Evolutionary conservation across 1,140 invertebrate species (phyloP).

Genomic region (Scaptomyza graminum): DNA sequence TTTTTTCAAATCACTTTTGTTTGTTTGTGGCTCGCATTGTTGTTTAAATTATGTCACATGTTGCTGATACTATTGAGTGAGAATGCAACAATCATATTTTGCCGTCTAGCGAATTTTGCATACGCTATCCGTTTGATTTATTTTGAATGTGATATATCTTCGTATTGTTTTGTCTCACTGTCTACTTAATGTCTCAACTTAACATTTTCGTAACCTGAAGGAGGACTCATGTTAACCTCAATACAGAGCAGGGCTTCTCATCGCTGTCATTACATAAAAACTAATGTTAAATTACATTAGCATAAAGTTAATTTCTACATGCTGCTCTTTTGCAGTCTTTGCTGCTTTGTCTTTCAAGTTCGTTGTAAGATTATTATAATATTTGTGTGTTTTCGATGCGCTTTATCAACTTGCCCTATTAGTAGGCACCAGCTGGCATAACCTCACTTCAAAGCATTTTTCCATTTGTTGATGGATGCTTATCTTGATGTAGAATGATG

Average conservation of each 20-base stretch:
- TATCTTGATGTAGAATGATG: conserved; percentile 35
- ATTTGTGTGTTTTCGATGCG: background rate
- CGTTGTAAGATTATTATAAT: background rate
- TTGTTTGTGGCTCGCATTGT: conserved; percentile 25
- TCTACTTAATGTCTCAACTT: no score
- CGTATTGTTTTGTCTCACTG: no score
- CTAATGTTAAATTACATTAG: background rate
- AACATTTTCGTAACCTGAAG: no score
- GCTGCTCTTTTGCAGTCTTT: background rate
- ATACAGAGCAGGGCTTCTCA: background rate
- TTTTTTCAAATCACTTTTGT: conserved; percentile 38
- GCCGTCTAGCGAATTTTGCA: background rate
- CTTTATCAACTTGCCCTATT: background rate
- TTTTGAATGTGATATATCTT: no score
- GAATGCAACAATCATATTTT: background rate
- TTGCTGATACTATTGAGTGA: conserved; percentile 32
- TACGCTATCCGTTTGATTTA: background rate
- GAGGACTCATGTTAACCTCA: no score
- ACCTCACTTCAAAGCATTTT: conserved; percentile 16
- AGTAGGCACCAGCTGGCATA: conserved; percentile 15
- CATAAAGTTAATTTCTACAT: background rate
- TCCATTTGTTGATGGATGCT: conserved; percentile 37
- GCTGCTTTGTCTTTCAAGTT: background rate
- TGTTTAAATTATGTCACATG: conserved; percentile 65
- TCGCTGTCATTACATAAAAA: background rate